Base-by-base conservation (phyloP, 2,888 invertebrate species). In the Torymus tubicola region DNA sequence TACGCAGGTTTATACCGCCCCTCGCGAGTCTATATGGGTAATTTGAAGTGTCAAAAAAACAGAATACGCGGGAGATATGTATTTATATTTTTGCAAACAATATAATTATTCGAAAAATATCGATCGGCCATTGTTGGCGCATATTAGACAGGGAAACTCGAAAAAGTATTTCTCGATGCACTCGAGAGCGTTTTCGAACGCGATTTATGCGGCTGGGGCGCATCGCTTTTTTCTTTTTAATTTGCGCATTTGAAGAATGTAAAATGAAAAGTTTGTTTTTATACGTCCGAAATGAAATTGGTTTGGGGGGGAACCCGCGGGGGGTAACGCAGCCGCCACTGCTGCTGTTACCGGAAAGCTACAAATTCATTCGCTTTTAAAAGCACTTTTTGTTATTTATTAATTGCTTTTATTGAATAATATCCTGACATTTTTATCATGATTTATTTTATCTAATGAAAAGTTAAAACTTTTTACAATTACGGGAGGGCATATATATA, bases 91-190 rank as follows among this genome's bases (percentile, higher is more conserved):
- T 74, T 74, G 50, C n/a, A 1, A 21, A 71, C 24, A 71, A 71
- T 61, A 71, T 71, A 50, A 71, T 73, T 42, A n/a, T 16, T 64
- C n/a, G 42, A 65, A n/a, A 65, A 12, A 71, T 42, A 57, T n/a
- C 42, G 42, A 11, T 14, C 58, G 14, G 18, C 65, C 2, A 42
- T 74, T 74, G 67, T 65, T 67, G 52, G 57, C 67, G 24, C 10
- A 55, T 31, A 18, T 73, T 61, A 52, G 12, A 60, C 58, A 14
- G 16, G 12, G 42, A 73, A 73, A 57, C 65, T 73, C 16, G 57
- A 57, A 73, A 73, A 73, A 14, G 16, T 31, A 73, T 73, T 55
- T 64, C 50, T 42, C 12, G 52, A 2, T 21, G 63, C 16, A 65
- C 65, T 65, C 53, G 13, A 50, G 57, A 74, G 65, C 57, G 13